Evolutionary conservation across 1,140 invertebrate genomes (phyloP).

Genomic region (Chrysopa pallens): DNA sequence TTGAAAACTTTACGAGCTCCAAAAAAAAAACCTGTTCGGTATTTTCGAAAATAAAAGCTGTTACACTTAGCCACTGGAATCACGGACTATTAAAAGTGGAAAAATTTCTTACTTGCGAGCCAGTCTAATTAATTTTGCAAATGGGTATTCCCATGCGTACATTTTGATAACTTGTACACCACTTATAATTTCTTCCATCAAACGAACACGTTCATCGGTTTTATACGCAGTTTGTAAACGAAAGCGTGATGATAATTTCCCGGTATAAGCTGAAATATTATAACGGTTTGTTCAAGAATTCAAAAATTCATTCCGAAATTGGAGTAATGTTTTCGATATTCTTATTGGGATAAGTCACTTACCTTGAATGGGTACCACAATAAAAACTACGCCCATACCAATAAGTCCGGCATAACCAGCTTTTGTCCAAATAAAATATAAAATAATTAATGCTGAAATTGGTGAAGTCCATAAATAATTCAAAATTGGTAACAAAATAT

Average conservation of each 20-base stretch:
- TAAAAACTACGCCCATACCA: conserved; percentile 45
- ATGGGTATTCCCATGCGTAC: conserved; percentile 62
- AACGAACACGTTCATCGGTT: conserved; percentile 54
- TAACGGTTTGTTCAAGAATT: too few relatives aligned
- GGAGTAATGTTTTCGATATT: too few relatives aligned
- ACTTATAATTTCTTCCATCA: conserved; percentile 64
- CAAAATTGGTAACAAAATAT: conserved; percentile 35
- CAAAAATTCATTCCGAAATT: too few relatives aligned
- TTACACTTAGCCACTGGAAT: too few relatives aligned
- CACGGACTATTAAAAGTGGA: too few relatives aligned
- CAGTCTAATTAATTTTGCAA: conserved; percentile 35
- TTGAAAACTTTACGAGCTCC: too few relatives aligned
- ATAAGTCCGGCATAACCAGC: conserved; percentile 45
- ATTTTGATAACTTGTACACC: conserved; percentile 63
- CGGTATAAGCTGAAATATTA: conserved; percentile 33
- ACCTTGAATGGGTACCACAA: conserved; percentile 57
- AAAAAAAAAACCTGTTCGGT: too few relatives aligned
- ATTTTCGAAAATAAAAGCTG: too few relatives aligned
- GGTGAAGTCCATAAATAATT: conserved; percentile 49
- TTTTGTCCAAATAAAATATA: conserved; percentile 41
- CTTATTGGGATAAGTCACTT: not conserved
- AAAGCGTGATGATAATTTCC: conserved; percentile 42
- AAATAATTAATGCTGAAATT: conserved; percentile 35
- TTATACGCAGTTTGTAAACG: conserved; percentile 40
- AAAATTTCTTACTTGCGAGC: conserved; percentile 27